Evolutionary conservation across 2,797 vertebrate species (phyloP).

Genomic region (Glossophaga mutica): DNA sequence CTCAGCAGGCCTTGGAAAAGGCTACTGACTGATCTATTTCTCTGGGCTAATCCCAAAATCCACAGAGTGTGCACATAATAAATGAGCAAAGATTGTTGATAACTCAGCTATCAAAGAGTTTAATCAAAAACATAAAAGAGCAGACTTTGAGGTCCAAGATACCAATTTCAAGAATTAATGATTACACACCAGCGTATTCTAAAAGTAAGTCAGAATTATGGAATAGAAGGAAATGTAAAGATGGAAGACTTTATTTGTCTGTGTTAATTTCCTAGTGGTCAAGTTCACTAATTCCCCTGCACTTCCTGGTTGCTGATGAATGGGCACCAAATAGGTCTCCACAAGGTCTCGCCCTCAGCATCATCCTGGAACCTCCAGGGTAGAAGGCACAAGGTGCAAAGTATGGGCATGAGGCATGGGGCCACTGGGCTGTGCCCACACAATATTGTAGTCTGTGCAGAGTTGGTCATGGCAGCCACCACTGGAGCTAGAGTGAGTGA

Average conservation of each 20-base stretch:
- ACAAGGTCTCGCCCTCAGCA: neutral
- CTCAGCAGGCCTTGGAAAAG: neutral
- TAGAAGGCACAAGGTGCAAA: neutral
- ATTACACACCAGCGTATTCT: neutral
- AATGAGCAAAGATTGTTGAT: neutral
- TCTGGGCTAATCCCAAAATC: neutral
- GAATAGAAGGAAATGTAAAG: neutral
- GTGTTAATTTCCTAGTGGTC: neutral
- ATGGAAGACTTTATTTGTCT: neutral
- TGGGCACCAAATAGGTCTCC: neutral
- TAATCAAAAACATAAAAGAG: slow-evolving; percentile 11
- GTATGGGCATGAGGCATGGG: no score
- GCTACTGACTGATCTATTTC: neutral
- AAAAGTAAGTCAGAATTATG: neutral
- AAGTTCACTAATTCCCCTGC: neutral
- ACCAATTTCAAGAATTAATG: neutral
- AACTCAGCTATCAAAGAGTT: neutral
- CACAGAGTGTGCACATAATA: neutral
- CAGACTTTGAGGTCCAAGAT: neutral
- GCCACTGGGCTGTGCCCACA: neutral
- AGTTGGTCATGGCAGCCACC: neutral
- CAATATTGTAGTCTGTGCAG: neutral
- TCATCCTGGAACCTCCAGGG: neutral
- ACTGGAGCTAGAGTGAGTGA: neutral
- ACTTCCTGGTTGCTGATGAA: neutral